phyloP scores from a whole-genome alignment of 1,140 invertebrate species.

The Heliothis virescens region DNA sequence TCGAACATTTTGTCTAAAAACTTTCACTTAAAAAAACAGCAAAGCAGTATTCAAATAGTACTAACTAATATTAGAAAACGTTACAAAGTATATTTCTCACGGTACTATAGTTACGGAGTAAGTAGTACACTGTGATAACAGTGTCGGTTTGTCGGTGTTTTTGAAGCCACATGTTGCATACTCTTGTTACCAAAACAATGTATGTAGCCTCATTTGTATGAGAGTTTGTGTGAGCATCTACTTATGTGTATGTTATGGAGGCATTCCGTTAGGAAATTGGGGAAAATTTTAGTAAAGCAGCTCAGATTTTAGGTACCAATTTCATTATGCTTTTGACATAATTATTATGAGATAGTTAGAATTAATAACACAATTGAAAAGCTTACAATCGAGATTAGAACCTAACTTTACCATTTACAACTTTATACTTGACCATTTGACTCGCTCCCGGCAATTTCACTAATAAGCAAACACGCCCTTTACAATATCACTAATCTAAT shows the following conservation, averaged over 20 bases:
- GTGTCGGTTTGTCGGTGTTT: constrained; percentile 6
- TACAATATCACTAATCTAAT: constrained; percentile 41
- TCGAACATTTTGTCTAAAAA: background rate
- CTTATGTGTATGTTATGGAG: background rate
- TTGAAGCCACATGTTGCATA: constrained; percentile 42
- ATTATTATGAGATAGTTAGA: too few species aligned
- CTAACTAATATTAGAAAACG: constrained; percentile 31
- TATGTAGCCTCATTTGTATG: background rate
- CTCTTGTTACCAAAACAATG: constrained; percentile 31
- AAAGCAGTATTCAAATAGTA: background rate
- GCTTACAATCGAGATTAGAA: too few species aligned
- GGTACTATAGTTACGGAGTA: constrained; percentile 37
- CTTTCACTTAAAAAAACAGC: background rate
- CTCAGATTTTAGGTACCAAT: too few species aligned
- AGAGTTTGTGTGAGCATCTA: background rate
- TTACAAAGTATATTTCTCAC: constrained; percentile 39
- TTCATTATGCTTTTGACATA: too few species aligned
- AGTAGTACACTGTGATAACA: constrained; percentile 40
- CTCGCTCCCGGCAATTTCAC: background rate
- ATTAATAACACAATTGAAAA: too few species aligned
- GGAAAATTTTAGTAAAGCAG: background rate
- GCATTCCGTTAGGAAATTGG: background rate
- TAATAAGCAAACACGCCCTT: constrained; percentile 22
- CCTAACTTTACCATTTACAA: too few species aligned
- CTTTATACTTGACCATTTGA: background rate